These are phyloP conservation scores for Stenurella melanura DNA, from an alignment of 2,888 invertebrate species.

Conservation along the genomic window DNA sequence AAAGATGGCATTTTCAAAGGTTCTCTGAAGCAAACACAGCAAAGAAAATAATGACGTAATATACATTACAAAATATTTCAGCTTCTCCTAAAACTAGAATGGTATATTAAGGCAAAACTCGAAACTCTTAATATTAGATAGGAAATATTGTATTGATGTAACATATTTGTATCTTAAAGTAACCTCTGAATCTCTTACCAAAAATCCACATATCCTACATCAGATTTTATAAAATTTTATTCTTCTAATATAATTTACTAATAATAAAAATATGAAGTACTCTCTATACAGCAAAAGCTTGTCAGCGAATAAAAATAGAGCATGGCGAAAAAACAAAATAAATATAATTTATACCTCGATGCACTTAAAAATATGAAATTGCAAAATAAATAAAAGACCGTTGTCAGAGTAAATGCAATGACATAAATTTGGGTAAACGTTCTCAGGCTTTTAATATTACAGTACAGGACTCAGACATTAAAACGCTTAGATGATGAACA, in stretches of 20 bases:
- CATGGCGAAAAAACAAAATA: conserved; percentile 32
- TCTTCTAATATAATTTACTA: conserved; percentile 48
- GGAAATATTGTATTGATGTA: conserved; percentile 36
- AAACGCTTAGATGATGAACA: too few species aligned
- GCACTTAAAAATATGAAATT: background rate
- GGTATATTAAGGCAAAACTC: conserved; percentile 53
- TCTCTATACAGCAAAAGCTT: conserved; percentile 36
- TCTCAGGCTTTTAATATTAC: background rate
- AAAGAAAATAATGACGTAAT: conserved; percentile 4
- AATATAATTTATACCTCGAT: background rate
- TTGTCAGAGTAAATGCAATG: background rate
- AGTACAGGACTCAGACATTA: too few species aligned
- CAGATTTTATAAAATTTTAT: conserved; percentile 33
- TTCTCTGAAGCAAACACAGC: conserved; percentile 11
- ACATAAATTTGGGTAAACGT: background rate
- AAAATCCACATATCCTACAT: conserved; percentile 38
- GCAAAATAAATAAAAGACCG: background rate
- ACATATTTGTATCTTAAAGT: conserved; percentile 34
- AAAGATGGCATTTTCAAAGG: background rate
- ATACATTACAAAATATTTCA: conserved; percentile 38
- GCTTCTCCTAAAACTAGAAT: conserved; percentile 45
- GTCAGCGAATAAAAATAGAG: conserved; percentile 32
- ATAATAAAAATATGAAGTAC: conserved; percentile 54
- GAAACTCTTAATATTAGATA: conserved; percentile 42
- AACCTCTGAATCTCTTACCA: conserved; percentile 25